These are phyloP conservation scores for Ceraclea dissimilis DNA, from an alignment of 2,888 invertebrate genomes.

Conservation along the genomic window DNA sequence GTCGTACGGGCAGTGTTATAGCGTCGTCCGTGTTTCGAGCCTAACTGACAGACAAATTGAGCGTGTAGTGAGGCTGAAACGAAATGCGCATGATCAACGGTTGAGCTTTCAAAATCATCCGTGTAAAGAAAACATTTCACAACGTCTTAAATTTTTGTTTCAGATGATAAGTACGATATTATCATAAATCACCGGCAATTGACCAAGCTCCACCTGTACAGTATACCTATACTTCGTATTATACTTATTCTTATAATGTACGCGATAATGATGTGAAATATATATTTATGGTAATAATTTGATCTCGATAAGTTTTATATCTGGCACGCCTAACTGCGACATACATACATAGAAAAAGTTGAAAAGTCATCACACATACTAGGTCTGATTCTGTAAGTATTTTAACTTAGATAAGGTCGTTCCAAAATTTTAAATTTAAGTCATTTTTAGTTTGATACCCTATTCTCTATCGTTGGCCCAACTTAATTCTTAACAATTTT, in stretches of 20 bases:
- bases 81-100: constrained; percentile 17
- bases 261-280: too few species aligned
- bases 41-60: constrained; percentile 16
- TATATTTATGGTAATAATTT: too few species aligned
- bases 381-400: too few species aligned
- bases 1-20: background rate
- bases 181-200: background rate
- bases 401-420: too few species aligned
- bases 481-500: too few species aligned
- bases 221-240: background rate
- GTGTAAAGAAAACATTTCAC: constrained; percentile 2
- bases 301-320: too few species aligned
- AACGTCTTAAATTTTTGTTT: constrained; percentile 1
- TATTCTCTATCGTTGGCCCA: too few species aligned
- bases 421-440: too few species aligned
- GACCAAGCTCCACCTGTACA: background rate
- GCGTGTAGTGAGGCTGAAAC: constrained; percentile 1
- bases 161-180: background rate
- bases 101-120: constrained; percentile 9
- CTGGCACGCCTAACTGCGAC: too few species aligned
- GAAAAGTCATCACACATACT: too few species aligned
- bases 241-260: background rate
- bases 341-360: too few species aligned
- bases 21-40: constrained; percentile 10
- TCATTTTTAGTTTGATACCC: too few species aligned